Conservation (phyloP, 2,113 vertebrate species). For the Chloropsis cyanopogon region DNA sequence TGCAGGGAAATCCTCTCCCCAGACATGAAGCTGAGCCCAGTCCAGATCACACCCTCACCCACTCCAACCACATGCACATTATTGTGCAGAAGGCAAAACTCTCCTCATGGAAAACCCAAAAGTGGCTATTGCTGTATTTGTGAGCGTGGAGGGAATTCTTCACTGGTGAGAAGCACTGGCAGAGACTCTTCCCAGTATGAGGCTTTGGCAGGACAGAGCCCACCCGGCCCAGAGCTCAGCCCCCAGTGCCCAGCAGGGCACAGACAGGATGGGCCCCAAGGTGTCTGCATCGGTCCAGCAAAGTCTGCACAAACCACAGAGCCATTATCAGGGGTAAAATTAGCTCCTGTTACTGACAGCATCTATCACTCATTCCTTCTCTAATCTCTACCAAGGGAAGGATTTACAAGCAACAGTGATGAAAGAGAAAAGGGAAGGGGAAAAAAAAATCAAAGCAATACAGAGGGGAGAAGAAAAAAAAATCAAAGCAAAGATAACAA, state of each 20-base stretch:
- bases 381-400: slow-evolving; percentile 72
- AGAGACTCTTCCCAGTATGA: background rate
- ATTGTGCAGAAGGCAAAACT: background rate
- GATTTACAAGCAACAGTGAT: slow-evolving; percentile 70
- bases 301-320: slow-evolving; percentile 43
- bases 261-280: background rate
- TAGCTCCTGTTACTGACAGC: slow-evolving; percentile 70
- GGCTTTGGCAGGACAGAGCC: background rate
- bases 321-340: slow-evolving; percentile 69
- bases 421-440: slow-evolving; percentile 42
- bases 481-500: slow-evolving; percentile 65
- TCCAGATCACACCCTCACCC: background rate
- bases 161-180: background rate
- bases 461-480: slow-evolving; percentile 17
- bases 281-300: background rate
- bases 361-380: slow-evolving; percentile 67
- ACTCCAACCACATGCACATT: rapidly evolving
- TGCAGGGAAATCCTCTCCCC: background rate
- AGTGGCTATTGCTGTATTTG: background rate
- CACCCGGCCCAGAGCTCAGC: background rate
- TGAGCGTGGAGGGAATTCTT: background rate
- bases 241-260: background rate
- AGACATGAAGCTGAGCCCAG: rapidly evolving
- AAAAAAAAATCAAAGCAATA: slow-evolving; percentile 12
- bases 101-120: background rate